A percentile compares a stretch with the other conserved stretches of the same genome.
These are phyloP conservation scores for Scrobipalpa costella DNA, from an alignment of 2,888 invertebrate genomes.

Conservation along the genomic window DNA sequence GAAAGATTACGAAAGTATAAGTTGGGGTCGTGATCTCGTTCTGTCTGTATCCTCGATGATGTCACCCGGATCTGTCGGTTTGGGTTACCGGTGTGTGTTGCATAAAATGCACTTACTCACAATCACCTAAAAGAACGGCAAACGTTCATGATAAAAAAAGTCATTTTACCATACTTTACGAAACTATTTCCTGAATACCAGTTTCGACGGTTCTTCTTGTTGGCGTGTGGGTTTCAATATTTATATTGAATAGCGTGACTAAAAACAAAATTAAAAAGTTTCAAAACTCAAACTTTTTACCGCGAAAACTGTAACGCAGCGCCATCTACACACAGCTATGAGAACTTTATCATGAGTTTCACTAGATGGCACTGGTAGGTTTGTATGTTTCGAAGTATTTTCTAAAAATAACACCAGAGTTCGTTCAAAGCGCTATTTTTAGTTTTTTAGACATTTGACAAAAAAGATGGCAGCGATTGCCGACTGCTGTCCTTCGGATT, in stretches of 20 bases:
- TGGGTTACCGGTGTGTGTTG: neutral
- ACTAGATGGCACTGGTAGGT: constrained; percentile 58
- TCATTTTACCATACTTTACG: too few relatives aligned
- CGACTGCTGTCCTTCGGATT: constrained; percentile 76
- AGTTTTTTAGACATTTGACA: constrained; percentile 80
- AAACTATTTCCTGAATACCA: too few relatives aligned
- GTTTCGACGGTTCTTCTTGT: too few relatives aligned
- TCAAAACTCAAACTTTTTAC: neutral
- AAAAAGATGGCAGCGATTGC: constrained; percentile 81
- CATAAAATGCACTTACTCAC: too few relatives aligned
- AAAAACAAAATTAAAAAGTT: neutral
- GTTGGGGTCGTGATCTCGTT: neutral
- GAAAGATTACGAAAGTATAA: neutral
- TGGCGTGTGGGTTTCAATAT: too few relatives aligned
- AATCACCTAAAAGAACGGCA: too few relatives aligned
- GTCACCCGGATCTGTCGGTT: constrained; percentile 55
- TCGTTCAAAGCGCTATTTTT: constrained; percentile 79
- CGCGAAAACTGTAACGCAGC: constrained; percentile 22
- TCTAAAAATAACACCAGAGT: constrained; percentile 81
- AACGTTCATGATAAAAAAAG: too few relatives aligned
- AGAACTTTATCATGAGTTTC: constrained; percentile 29
- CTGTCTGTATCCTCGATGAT: constrained; percentile 45
- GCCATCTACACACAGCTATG: constrained; percentile 45
- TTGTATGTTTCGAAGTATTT: constrained; percentile 55
- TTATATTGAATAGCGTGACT: too few relatives aligned